These are phyloP conservation scores for Ditylenchus weischeri DNA, from an alignment of 2,888 invertebrate species.

Conservation along the genomic window DNA sequence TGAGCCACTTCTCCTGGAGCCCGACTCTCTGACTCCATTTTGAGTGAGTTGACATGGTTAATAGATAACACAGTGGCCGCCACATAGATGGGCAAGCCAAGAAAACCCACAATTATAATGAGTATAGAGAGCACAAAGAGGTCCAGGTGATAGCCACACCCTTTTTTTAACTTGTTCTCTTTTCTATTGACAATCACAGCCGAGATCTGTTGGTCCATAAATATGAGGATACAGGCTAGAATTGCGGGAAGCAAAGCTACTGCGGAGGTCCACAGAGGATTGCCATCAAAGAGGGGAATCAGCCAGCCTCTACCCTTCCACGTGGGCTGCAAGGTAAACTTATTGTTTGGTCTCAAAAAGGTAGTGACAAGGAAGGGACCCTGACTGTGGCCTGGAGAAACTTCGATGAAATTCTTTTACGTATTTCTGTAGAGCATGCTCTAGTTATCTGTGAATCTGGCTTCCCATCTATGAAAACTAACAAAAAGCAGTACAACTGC, in stretches of 20 bases:
- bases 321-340: conserved; percentile 50
- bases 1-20: conserved; percentile 95
- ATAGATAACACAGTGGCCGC: conserved; percentile 95
- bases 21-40: conserved; percentile 82
- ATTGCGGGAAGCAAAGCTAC: conserved; percentile 85
- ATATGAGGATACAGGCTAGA: conserved; percentile 90
- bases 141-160: conserved; percentile 92
- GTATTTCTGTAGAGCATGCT: too few relatives aligned
- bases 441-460: too few relatives aligned
- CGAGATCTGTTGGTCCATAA: conserved; percentile 99
- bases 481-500: too few relatives aligned
- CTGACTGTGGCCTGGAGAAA: too few relatives aligned
- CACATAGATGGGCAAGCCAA: conserved; percentile 79
- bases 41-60: conserved; percentile 92
- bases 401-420: too few relatives aligned
- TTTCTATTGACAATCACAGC: conserved; percentile 96
- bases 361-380: too few relatives aligned
- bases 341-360: background rate
- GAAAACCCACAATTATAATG: conserved; percentile 81
- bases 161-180: conserved; percentile 86
- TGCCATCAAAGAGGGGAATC: conserved; percentile 61
- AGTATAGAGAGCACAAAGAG: conserved; percentile 81
- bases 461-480: too few relatives aligned
- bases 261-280: conserved; percentile 80
- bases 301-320: conserved; percentile 57